A percentile compares a stretch with the other conserved stretches of the same genome.
Evolutionary conservation across 2,113 vertebrate species (phyloP).

Genomic region (Numenius arquata): DNA sequence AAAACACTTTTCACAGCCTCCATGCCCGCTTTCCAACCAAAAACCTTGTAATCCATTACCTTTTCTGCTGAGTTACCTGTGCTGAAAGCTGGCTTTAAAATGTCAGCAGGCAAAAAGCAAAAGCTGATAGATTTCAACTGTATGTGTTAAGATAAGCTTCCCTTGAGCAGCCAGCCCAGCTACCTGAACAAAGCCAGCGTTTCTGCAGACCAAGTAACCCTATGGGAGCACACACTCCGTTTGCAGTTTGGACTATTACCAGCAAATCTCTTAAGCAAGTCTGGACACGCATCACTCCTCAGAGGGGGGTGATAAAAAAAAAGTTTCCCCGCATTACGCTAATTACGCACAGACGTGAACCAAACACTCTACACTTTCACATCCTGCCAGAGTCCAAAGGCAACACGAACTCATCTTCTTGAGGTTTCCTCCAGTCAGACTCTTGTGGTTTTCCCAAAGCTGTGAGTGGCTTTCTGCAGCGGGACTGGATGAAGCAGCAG

Average conservation of each 20-base stretch:
- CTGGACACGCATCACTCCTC: neutral
- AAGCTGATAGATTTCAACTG: neutral
- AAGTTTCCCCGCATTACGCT: neutral
- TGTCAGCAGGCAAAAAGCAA: neutral
- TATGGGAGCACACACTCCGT: rapidly evolving
- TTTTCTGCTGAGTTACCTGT: neutral
- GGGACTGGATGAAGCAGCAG: neutral
- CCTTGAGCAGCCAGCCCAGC: neutral
- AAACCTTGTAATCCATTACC: neutral
- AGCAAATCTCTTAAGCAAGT: neutral
- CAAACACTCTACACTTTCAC: neutral
- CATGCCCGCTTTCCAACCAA: neutral
- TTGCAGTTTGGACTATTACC: neutral
- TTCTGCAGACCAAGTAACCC: neutral
- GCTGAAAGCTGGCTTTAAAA: neutral
- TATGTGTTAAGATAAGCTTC: neutral
- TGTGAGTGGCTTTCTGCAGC: neutral
- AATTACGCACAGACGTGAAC: rapidly evolving
- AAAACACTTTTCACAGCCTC: neutral
- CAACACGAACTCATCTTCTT: neutral
- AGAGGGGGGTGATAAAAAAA: neutral
- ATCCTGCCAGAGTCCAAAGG: neutral
- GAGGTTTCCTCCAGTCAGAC: slow-evolving; percentile 16
- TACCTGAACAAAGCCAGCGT: neutral
- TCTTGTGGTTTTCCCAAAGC: neutral